Conservation (phyloP, 2,888 invertebrate genomes). For the Orthosia incerta region DNA sequence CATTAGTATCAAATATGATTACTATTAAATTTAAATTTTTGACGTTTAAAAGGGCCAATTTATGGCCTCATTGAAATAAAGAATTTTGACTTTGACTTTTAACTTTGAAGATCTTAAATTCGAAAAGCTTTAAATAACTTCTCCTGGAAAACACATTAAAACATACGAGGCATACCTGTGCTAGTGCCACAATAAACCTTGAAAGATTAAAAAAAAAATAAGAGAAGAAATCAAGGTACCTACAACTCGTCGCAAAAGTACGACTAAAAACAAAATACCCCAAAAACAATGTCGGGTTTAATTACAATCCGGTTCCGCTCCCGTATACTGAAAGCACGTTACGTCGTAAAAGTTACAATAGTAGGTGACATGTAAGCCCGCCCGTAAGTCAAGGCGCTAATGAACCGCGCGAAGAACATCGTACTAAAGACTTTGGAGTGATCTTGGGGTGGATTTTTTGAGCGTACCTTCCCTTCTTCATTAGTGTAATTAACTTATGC, state of each 20-base stretch:
- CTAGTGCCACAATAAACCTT: no score
- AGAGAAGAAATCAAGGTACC: neutral
- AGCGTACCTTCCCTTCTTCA: conserved; percentile 90
- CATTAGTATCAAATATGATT: no score
- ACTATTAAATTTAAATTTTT: no score
- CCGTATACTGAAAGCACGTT: conserved; percentile 16
- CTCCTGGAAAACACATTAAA: no score
- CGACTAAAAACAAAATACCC: conserved; percentile 23
- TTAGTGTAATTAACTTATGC: conserved; percentile 91
- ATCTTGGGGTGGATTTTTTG: conserved; percentile 89
- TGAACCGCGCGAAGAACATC: conserved; percentile 89
- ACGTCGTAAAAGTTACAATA: conserved; percentile 48
- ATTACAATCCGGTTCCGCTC: conserved; percentile 42
- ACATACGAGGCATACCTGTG: no score
- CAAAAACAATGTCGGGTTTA: conserved; percentile 41
- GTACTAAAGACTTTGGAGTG: conserved; percentile 90
- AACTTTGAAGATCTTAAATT: neutral
- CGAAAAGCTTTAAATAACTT: neutral
- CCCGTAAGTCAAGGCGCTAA: conserved; percentile 82
- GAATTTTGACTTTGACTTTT: no score
- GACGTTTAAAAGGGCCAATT: no score
- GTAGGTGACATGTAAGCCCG: conserved; percentile 76
- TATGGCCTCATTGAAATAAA: no score
- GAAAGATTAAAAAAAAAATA: no score
- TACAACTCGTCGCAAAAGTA: conserved; percentile 9